phyloP scores from a whole-genome alignment of 1,140 invertebrate genomes.

The Ips typographus region DNA sequence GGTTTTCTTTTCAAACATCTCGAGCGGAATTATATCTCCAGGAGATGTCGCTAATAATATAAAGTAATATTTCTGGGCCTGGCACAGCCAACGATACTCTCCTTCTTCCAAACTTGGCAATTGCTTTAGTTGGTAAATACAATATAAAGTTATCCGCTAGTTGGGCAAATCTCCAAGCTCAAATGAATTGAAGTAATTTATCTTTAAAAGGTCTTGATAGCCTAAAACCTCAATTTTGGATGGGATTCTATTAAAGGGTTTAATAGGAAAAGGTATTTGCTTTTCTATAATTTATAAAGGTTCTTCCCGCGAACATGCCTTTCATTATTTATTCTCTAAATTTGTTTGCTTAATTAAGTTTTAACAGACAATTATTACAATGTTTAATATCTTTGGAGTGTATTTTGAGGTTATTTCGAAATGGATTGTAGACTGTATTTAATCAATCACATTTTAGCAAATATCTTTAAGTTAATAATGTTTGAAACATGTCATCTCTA shows the following conservation, averaged over 20 bases:
- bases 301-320: background rate
- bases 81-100: constrained; percentile 1
- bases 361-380: too few relatives aligned
- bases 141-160: constrained; percentile 16
- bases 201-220: constrained; percentile 7
- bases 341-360: too few relatives aligned
- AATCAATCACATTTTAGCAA: too few relatives aligned
- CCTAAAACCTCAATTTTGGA: constrained; percentile 9
- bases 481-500: too few relatives aligned
- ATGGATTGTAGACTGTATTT: too few relatives aligned
- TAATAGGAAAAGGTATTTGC: constrained; percentile 1
- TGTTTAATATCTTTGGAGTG: too few relatives aligned
- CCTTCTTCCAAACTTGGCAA: constrained; percentile 5
- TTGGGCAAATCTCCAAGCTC: constrained; percentile 16
- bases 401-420: too few relatives aligned
- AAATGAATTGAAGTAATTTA: constrained; percentile 13
- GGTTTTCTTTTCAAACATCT: too few relatives aligned
- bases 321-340: too few relatives aligned
- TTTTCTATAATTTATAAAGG: constrained; percentile 10
- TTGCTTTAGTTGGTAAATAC: constrained; percentile 14
- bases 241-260: background rate
- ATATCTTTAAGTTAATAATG: too few relatives aligned
- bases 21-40: too few relatives aligned
- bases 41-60: too few relatives aligned
- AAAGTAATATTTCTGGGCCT: background rate